Evolutionary conservation across 2,888 invertebrate genomes (phyloP), one percentile per base, ranked within the genome.

Genomic region (Lingula anatina): DNA sequence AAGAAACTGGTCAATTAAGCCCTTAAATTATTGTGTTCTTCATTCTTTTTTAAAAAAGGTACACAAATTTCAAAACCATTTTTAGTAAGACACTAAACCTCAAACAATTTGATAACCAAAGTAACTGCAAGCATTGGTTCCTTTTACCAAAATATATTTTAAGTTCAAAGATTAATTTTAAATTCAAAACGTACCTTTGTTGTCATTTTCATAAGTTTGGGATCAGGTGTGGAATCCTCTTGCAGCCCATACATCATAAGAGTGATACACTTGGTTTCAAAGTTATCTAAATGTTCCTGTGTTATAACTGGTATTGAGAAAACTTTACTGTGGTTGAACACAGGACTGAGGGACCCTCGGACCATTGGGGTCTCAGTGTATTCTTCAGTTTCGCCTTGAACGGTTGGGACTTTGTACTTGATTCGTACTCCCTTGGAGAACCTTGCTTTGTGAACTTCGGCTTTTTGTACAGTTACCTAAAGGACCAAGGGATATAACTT

Each of bases 201-300:
- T 21, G 74, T 68, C 47, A 75, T 63, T 48, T 74, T 73, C 27
- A 62, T 47, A 4, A 75, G 64, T 49, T 70, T 71, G 12, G 64
- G 57, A 49, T 75, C 69, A 9, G 64, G 60, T 7, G 56, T 47
- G 0, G 61, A 53, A 47, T 77, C 77, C 43, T 75, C 75, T 51
- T 77, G 77, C n/a, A 62, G 60, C 1, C 70, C 76, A 53, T 71
- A 75, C 3, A 77, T 60, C 44, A 65, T 53, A 56, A 77, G 74
- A 12, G 74, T 75, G 42, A 77, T 69, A 57, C 67, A 70, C 21
- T 73, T 70, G 21, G 55, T 55, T 43, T 73, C 71, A 54, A 77
- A 77, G 58, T 70, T 77, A 20, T 70, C 68, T 26, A 77, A 59
- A 57, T 74, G 74, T n/a, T 74, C 70, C 50, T 67, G 60, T 9